Evolutionary conservation across 2,888 invertebrate genomes (phyloP), one percentile per base, ranked within the genome.

Genomic region (Nymphalis polychloros): DNA sequence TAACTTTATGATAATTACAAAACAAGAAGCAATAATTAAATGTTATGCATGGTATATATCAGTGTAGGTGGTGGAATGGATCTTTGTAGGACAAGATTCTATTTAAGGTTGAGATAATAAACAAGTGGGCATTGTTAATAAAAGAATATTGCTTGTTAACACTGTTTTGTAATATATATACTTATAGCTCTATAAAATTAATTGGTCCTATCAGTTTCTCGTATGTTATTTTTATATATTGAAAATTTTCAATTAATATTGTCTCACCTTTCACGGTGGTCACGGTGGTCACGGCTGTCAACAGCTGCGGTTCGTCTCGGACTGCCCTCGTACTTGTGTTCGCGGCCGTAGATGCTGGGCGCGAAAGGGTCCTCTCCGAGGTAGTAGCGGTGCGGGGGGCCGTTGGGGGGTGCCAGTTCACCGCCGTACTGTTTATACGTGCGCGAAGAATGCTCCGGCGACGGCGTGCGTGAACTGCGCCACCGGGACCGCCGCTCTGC

Each of bases 301-400:
- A 78, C 78, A 72, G 82, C 88, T 82, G 85, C 85, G 78, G 85
- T 81, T 78, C 93, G 90, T 78, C 90, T 90, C 71, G 94, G 89
- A 86, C 93, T 94, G 81, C 95, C 94, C 86, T 95, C 96, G 90
- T 97, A 97, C 83, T 97, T 96, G 87, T 96, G 96, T 88, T 97
- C 97, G 79, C 96, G 94, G 72, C 97, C 96, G 86, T 96, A 97
- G 83, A 97, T 96, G 87, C 96, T 96, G 73, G 95, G 96, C 68
- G 95, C 96, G 86, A 96, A 97, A 41, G 97, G 97, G 92, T 97
- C 97, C 89, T 97, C 97, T 50, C 97, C 97, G 76, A 97, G 93
- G 86, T 97, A 97, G 89, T 97, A 97, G 75, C 96, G 94, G 82
- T 96, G 96, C 73, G 95, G 94, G 16, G 95, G 95, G 72, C 88